Conservation (phyloP, 2,888 invertebrate species). For the Andrena marginata region DNA sequence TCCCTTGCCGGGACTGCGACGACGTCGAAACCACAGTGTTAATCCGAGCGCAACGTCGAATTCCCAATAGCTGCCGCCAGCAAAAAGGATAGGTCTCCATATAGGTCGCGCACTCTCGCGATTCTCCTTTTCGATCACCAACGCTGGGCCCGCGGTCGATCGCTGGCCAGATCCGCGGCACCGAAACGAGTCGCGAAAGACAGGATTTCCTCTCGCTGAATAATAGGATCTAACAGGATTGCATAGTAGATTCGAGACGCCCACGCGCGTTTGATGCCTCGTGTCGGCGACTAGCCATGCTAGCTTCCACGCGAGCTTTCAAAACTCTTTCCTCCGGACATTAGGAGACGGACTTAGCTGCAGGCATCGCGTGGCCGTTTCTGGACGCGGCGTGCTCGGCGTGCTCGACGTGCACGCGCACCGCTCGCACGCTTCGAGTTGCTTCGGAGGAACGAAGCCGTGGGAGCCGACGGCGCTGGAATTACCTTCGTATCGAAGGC, state of each 20-base stretch:
- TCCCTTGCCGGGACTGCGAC: constrained; percentile 23
- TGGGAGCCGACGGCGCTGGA: constrained; percentile 12
- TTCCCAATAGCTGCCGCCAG: not conserved
- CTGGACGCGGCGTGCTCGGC: not conserved
- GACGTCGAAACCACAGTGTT: constrained; percentile 4
- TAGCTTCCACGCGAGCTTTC: too few relatives aligned
- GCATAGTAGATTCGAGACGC: too few relatives aligned
- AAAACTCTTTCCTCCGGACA: too few relatives aligned
- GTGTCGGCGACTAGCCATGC: too few relatives aligned
- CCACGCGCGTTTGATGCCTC: too few relatives aligned
- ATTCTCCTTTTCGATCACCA: not conserved
- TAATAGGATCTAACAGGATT: too few relatives aligned
- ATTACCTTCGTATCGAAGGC: constrained; percentile 1
- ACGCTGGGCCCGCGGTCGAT: not conserved
- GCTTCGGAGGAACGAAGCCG: not conserved
- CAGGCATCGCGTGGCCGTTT: not conserved
- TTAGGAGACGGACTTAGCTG: not conserved
- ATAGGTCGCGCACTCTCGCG: not conserved
- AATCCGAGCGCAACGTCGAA: constrained; percentile 12
- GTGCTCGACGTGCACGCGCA: not conserved
- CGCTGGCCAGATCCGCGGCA: too few relatives aligned
- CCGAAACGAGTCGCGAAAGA: too few relatives aligned
- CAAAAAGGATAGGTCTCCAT: too few relatives aligned
- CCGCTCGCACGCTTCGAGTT: not conserved
- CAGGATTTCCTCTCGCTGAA: too few relatives aligned